A percentile compares a stretch with the other conserved stretches of the same genome.
Conservation (phyloP, 2,888 invertebrate species). For the Conomelus anceps region DNA sequence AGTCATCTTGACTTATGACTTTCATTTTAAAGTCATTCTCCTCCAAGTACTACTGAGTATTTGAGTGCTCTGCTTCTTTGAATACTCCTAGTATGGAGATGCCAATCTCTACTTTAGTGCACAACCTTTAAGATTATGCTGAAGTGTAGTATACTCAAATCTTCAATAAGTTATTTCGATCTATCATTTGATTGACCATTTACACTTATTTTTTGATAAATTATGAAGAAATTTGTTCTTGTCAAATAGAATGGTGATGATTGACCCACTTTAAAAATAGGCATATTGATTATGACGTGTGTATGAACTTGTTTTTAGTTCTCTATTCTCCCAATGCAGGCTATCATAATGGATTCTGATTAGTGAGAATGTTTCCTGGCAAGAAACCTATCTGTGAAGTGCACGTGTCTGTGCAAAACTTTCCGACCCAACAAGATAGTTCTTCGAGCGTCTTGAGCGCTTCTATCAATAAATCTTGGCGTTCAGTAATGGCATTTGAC, state of each 20-base stretch:
- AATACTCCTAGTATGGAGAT: neutral
- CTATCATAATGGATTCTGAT: neutral
- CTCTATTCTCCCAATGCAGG: neutral
- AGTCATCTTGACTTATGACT: too few relatives aligned
- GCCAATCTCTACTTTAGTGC: neutral
- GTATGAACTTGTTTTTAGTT: neutral
- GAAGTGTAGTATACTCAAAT: neutral
- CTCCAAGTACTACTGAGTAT: too few relatives aligned
- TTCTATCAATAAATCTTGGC: neutral
- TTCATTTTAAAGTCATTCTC: too few relatives aligned
- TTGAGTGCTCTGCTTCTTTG: too few relatives aligned
- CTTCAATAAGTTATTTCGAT: too few relatives aligned
- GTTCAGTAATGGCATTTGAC: neutral
- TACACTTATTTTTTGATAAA: too few relatives aligned
- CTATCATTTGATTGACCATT: too few relatives aligned
- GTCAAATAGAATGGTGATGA: too few relatives aligned
- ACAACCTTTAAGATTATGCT: neutral
- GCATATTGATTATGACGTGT: neutral
- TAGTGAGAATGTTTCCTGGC: neutral
- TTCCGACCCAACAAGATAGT: neutral
- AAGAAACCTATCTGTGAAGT: neutral
- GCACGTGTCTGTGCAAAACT: neutral
- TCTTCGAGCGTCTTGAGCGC: neutral
- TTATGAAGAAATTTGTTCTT: too few relatives aligned
- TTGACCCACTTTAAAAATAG: too few relatives aligned